Evolutionary conservation across 1,140 invertebrate genomes (phyloP), one percentile per base, ranked within the genome.

Genomic region (Physella acuta): DNA sequence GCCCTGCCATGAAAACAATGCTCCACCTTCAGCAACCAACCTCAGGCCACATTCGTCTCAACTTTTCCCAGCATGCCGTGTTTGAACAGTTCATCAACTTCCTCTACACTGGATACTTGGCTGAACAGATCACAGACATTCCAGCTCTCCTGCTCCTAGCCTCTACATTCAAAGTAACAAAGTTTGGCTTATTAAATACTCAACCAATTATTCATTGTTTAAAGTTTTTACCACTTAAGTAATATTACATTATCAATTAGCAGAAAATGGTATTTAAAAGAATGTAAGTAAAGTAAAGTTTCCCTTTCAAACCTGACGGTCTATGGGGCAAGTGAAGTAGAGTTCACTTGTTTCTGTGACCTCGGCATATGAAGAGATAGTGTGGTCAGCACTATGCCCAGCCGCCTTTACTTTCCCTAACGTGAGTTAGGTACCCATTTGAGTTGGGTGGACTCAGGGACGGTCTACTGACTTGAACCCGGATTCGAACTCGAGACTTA

Each of bases 1-100:
- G 89, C 73, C 89, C 90, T 3, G 90, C 89, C 79, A 90, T 91
- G 81, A 89, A 90, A 79, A 87, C 87, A 2, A 87, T 90, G 66
- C 81, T 91, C 58, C 87, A 88, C 73, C 85, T n/a, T 70, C 71
- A 52, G 16, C 44, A 39, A 59, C 53, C 51, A 59, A 70, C 16
- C 58, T 70, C 31, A 72, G 75, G 76, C 89, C 90, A 62, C 83
- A 87, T 74, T 72, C 90, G 49, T 86, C 81, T 91, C 20, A 86
- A 85, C 36, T 89, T 88, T 80, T 84, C 88, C 77, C 87, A 90
- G 81, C 85, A 85, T 63, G 86, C 88, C 66, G 87, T 88, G 39
- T 91, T 91, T 81, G 84, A 88, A 62, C 81, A 85, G 58, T 83
- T 91, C 39, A 73, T 91, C 2, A 89, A 89, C 78, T 91, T 89